phyloP scores from a whole-genome alignment of 2,113 vertebrate genomes.

The Daphoenositta chrysoptera region DNA sequence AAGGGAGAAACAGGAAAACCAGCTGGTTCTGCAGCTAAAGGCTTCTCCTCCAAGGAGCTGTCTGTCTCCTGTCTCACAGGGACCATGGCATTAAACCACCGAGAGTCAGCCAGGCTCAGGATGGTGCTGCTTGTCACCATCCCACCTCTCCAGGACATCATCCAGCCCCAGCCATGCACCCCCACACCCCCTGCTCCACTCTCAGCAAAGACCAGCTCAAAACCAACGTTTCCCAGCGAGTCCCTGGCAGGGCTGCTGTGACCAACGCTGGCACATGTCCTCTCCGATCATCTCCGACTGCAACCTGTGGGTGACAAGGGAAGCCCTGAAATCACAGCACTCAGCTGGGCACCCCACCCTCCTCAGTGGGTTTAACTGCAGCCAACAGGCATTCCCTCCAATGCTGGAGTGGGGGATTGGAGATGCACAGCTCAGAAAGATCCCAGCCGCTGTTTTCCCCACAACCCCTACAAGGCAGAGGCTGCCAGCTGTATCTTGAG shows the following conservation, averaged over 20 bases:
- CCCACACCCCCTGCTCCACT: background rate
- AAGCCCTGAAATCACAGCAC: background rate
- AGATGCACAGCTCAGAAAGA: background rate
- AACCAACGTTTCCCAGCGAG: accelerated
- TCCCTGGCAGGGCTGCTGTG: background rate
- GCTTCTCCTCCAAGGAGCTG: background rate
- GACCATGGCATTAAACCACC: background rate
- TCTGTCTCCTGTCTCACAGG: background rate
- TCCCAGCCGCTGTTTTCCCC: accelerated
- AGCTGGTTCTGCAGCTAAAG: background rate
- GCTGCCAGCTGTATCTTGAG: background rate
- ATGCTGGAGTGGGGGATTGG: accelerated
- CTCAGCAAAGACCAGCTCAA: background rate
- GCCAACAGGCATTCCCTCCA: background rate
- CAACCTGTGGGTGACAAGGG: background rate
- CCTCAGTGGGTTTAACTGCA: background rate
- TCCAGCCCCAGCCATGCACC: background rate
- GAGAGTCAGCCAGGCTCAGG: background rate
- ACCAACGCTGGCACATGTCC: background rate
- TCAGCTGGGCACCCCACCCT: background rate
- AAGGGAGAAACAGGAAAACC: background rate
- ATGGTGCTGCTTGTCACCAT: background rate
- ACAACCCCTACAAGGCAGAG: background rate
- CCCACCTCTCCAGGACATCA: background rate
- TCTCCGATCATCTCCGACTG: accelerated